A percentile compares a stretch with the other conserved stretches of the same genome.
These are phyloP conservation scores for Trichomalopsis sarcophagae DNA, from an alignment of 1,140 invertebrate genomes.

Conservation along the genomic window DNA sequence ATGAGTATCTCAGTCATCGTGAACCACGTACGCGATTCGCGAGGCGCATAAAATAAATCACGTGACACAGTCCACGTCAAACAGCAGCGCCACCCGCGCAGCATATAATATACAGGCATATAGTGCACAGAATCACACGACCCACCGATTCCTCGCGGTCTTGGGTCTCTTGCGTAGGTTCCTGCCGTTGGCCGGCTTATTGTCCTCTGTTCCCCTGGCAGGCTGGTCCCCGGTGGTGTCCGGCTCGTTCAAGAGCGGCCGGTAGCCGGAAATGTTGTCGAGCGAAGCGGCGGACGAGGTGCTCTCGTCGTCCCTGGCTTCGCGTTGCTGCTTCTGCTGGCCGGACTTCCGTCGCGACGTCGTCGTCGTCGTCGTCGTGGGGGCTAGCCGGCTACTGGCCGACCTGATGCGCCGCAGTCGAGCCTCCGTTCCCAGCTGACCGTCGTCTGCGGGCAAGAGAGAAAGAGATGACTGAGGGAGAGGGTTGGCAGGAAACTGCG, in stretches of 20 bases:
- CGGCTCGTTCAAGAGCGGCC: constrained; percentile 59
- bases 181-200: constrained; percentile 39
- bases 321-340: constrained; percentile 11
- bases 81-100: background rate
- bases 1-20: too few relatives aligned
- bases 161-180: constrained; percentile 57
- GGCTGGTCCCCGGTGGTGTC: constrained; percentile 51
- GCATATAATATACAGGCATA: background rate
- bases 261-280: constrained; percentile 61
- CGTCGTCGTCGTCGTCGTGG: constrained; percentile 52
- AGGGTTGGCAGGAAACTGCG: background rate
- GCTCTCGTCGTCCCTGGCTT: constrained; percentile 32
- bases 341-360: constrained; percentile 39
- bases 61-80: background rate
- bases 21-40: too few relatives aligned
- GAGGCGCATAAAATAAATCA: background rate
- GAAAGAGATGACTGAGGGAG: background rate
- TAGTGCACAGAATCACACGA: background rate
- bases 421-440: constrained; percentile 77
- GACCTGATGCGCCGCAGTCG: constrained; percentile 78
- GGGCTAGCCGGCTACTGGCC: constrained; percentile 65
- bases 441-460: constrained; percentile 56
- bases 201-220: constrained; percentile 52
- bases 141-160: constrained; percentile 71
- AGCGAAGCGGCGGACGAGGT: constrained; percentile 63